Conservation (phyloP, 1,140 invertebrate genomes). For the Tribolium madens region DNA sequence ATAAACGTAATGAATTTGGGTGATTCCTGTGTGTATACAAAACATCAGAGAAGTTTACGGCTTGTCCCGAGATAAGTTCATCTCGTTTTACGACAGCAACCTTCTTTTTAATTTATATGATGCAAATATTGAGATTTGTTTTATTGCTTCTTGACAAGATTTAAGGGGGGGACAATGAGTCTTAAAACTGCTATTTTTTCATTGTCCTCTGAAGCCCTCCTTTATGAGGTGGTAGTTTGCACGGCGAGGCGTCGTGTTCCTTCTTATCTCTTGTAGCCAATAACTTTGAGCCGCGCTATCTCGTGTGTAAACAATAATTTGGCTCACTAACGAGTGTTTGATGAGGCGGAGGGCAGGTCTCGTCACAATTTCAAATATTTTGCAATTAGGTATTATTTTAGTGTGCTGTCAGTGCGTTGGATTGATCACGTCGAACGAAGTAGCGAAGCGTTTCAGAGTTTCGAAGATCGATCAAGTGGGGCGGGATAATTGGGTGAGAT, state of each 20-base stretch:
- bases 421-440: constrained; percentile 15
- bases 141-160: constrained; percentile 43
- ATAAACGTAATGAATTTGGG: constrained; percentile 32
- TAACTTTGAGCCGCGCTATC: constrained; percentile 7
- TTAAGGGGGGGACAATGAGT: too few species aligned
- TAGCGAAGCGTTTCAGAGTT: constrained; percentile 7
- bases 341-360: constrained; percentile 3
- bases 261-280: constrained; percentile 17
- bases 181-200: too few species aligned
- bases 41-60: constrained; percentile 9
- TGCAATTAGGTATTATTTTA: constrained; percentile 26
- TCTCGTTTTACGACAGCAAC: constrained; percentile 32
- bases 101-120: constrained; percentile 43
- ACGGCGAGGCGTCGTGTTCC: constrained; percentile 19
- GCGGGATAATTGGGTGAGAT: constrained; percentile 24
- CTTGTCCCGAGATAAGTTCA: constrained; percentile 15
- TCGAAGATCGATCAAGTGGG: constrained; percentile 32
- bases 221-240: constrained; percentile 28
- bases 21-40: constrained; percentile 29
- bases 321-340: constrained; percentile 19
- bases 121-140: constrained; percentile 45
- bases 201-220: not conserved
- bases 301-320: constrained; percentile 25
- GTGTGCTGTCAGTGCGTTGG: not conserved
- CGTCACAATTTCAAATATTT: constrained; percentile 9